Evolutionary conservation across 2,797 vertebrate species (phyloP), one percentile per base, ranked within the genome.

Genomic region (Prionace glauca): DNA sequence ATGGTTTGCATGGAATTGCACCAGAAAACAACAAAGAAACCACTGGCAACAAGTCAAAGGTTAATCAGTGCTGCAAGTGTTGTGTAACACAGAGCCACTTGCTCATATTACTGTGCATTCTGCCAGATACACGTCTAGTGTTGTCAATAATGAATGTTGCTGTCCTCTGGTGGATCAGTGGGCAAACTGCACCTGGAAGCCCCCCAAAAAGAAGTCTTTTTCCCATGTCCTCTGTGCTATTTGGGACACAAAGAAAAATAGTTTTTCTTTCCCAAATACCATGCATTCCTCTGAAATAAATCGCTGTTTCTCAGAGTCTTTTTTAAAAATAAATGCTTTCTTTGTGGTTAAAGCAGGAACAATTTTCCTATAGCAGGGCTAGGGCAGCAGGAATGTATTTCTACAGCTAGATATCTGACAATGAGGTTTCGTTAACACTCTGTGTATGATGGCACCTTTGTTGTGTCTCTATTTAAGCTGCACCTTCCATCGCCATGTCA

Each of bases 151-250:
- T 67, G 62, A 92, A 69, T 10, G n/a, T 69, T 41, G 36, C 7
- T 92, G 90, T 8, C 90, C 62, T 69, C 90, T 69, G 36, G 32
- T 92, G 90, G n/a, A 3, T 36, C n/a, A 41, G 8, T 36, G n/a
- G 0, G 8, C n/a, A 36, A 92, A 41, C n/a, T 67, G 36, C 62
- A 11, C 36, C 2, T 91, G 62, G 36, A 92, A 77, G 10, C 79
- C 36, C 29, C 56, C 32, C 90, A 92, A 92, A 67, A 67, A 10
- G 41, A 36, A 8, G 11, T 20, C 36, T 62, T 26, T 84, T 69
- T 92, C 90, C 90, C 90, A 92, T 69, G 65, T 92, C 90, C 90
- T 92, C 90, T 41, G 62, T 92, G 90, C 62, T 92, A 69, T 65
- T 91, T 91, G 32, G 14, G 65, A 69, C 22, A 3, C n/a, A 22